These are phyloP conservation scores for Brachystomella parvula DNA, from an alignment of 1,140 invertebrate species.

Conservation along the genomic window DNA sequence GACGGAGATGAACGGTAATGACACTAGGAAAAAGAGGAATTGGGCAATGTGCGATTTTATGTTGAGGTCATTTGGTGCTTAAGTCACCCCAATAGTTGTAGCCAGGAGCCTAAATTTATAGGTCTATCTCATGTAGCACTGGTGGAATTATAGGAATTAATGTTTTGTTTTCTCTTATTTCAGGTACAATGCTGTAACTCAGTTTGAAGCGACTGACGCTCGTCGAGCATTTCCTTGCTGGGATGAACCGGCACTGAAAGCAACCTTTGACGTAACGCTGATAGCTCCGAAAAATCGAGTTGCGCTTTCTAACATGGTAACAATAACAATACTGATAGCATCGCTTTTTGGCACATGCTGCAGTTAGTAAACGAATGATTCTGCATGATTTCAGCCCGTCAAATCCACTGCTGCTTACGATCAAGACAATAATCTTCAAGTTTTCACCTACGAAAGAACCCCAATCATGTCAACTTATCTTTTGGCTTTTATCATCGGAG, in stretches of 20 bases:
- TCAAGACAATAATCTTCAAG: conserved; percentile 48
- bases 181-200: conserved; percentile 84
- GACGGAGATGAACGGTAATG: conserved; percentile 65
- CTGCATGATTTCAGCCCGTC: conserved; percentile 51
- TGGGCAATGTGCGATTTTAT: too few species aligned
- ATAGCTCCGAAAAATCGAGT: conserved; percentile 66
- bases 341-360: neutral
- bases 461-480: conserved; percentile 96
- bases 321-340: conserved; percentile 16
- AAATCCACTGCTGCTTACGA: conserved; percentile 49
- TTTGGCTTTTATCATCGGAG: conserved; percentile 84
- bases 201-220: conserved; percentile 89
- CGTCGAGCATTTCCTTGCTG: conserved; percentile 91
- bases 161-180: too few species aligned
- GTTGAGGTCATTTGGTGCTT: too few species aligned
- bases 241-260: conserved; percentile 93
- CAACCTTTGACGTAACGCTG: conserved; percentile 85
- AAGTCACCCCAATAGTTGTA: too few species aligned
- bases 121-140: too few species aligned
- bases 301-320: conserved; percentile 88
- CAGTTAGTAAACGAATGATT: too few species aligned
- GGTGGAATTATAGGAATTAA: too few species aligned
- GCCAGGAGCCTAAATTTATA: too few species aligned
- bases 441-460: conserved; percentile 70
- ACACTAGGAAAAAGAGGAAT: too few species aligned